A percentile compares a stretch with the other conserved stretches of the same genome.
Evolutionary conservation across 2,888 invertebrate genomes (phyloP).

Genomic region (Spodoptera exigua): DNA sequence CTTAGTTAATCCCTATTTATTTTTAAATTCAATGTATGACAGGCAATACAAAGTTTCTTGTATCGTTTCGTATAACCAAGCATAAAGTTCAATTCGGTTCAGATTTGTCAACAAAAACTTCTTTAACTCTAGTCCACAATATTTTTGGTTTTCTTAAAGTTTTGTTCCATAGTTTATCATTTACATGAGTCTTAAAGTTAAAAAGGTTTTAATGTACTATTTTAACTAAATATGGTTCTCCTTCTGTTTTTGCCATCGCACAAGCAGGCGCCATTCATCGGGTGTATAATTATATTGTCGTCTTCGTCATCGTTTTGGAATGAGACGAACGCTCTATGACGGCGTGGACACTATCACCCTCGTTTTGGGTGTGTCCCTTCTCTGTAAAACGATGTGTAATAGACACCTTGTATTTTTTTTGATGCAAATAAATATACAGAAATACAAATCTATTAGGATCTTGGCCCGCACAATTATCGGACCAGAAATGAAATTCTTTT

Average conservation of each 20-base stretch:
- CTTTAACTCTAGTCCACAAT: slow-evolving; percentile 13
- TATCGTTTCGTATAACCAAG: too few relatives aligned
- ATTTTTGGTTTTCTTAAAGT: slow-evolving; percentile 11
- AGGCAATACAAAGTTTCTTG: too few relatives aligned
- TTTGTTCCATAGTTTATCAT: slow-evolving; percentile 14
- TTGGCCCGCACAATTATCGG: slow-evolving; percentile 13
- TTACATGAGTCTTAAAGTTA: not conserved
- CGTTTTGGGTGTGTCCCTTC: slow-evolving; percentile 8
- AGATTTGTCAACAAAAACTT: slow-evolving; percentile 8
- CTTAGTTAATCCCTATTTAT: too few relatives aligned
- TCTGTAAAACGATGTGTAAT: slow-evolving; percentile 17
- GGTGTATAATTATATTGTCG: too few relatives aligned
- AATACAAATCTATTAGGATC: slow-evolving; percentile 4
- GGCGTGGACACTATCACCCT: not conserved
- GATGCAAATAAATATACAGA: too few relatives aligned
- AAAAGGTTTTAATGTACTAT: slow-evolving; percentile 5
- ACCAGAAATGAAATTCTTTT: slow-evolving; percentile 4
- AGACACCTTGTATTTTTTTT: too few relatives aligned
- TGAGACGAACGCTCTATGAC: slow-evolving; percentile 1
- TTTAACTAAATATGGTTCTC: slow-evolving; percentile 3
- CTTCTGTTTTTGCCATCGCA: slow-evolving; percentile 11
- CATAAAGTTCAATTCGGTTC: too few relatives aligned
- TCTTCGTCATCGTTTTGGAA: not conserved
- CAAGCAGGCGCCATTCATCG: slow-evolving; percentile 2
- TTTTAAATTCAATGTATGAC: too few relatives aligned